Conservation (phyloP, 2,797 vertebrate species). For the Eulemur coronatus region DNA sequence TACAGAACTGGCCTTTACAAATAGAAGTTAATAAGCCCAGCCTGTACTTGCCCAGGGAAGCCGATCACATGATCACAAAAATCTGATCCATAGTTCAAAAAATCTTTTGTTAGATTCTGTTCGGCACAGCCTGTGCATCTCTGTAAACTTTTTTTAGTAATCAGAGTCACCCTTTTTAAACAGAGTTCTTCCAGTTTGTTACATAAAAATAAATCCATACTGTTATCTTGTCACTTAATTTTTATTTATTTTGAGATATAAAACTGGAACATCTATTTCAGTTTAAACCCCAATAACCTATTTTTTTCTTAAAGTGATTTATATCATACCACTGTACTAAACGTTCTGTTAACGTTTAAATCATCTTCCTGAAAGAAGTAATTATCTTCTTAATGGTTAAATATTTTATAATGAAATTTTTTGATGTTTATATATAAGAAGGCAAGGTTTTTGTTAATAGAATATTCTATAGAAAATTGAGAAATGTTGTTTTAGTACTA, state of each 20-base stretch:
- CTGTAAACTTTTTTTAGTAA: neutral
- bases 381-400: neutral
- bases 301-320: neutral
- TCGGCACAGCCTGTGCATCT: neutral
- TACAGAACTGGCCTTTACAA: neutral
- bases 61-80: accelerated
- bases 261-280: neutral
- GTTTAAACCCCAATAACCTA: neutral
- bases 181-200: neutral
- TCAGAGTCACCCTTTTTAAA: neutral
- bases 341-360: neutral
- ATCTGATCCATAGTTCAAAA: neutral
- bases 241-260: neutral
- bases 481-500: neutral
- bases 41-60: neutral
- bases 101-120: neutral
- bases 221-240: neutral
- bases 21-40: neutral
- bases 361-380: neutral
- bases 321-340: neutral
- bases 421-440: neutral
- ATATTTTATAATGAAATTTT: neutral
- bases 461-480: slow-evolving; percentile 11
- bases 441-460: neutral
- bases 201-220: neutral